A percentile compares a stretch with the other conserved stretches of the same genome.
Evolutionary conservation across 2,888 invertebrate species (phyloP).

Genomic region (Caenorhabditis uteleia): DNA sequence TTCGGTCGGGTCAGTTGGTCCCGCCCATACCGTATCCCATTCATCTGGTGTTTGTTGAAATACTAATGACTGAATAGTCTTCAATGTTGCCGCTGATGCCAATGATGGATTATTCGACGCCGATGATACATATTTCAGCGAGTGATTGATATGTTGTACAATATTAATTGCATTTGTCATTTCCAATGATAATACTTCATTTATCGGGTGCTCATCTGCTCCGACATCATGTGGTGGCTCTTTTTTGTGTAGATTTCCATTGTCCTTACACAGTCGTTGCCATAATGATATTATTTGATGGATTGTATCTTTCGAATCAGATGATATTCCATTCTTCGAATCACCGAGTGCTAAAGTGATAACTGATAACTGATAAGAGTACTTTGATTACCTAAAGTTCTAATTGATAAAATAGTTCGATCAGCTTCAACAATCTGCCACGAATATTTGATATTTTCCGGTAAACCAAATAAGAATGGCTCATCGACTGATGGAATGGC

Average conservation of each 20-base stretch:
- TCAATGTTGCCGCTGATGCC: conserved; percentile 72
- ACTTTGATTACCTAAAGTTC: conserved; percentile 36
- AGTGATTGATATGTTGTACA: conserved; percentile 75
- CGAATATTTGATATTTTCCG: conserved; percentile 84
- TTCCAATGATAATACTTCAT: conserved; percentile 43
- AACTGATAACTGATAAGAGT: neutral
- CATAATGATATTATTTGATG: conserved; percentile 81
- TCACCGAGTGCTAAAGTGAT: conserved; percentile 21
- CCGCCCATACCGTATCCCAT: conserved; percentile 80
- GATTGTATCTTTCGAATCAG: conserved; percentile 74
- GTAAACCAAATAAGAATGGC: conserved; percentile 79
- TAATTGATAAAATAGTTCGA: conserved; percentile 77
- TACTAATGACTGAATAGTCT: conserved; percentile 17
- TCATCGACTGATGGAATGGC: conserved; percentile 70
- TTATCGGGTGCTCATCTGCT: conserved; percentile 24
- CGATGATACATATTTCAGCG: conserved; percentile 75
- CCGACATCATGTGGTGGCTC: neutral
- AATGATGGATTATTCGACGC: conserved; percentile 73
- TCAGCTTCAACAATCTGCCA: conserved; percentile 80
- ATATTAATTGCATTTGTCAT: conserved; percentile 26
- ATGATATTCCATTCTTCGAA: conserved; percentile 71
- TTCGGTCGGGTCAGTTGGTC: conserved; percentile 75
- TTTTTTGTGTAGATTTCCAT: conserved; percentile 4
- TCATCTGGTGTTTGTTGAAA: conserved; percentile 76
- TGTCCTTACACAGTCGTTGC: conserved; percentile 78